Base-by-base conservation (phyloP, 2,888 invertebrate species). In the Parnassius mnemosyne region DNA sequence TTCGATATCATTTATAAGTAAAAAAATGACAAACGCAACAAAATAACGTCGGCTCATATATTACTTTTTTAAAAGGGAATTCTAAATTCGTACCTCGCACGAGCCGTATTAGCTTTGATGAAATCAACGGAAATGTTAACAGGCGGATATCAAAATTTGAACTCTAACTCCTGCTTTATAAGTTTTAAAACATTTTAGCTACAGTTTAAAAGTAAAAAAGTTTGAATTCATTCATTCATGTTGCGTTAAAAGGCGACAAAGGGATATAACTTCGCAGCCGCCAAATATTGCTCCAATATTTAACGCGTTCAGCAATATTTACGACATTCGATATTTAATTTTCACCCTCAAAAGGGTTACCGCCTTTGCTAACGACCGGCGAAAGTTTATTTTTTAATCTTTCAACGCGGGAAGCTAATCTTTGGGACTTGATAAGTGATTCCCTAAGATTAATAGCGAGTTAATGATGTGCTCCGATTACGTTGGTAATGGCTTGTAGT, bases 391-490 rank as follows among this genome's bases (percentile, higher is more conserved):
- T 79, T 81, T 80, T 70, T 68, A 68, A 69, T 77, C 80, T 80
- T 79, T 72, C 66, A 72, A 69, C 70, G 67, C 65, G 66, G 72
- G 69, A 75, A 74, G 74, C 76, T 83, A 83, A 83, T 80, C 81
- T 72, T 65, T 61, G 67, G 66, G 75, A 73, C 76, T 82, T 80
- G 84, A 84, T 85, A 83, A 84, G 82, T 86, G 83, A 85, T 85
- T 84, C 72, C 65, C 65, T 63, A 70, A 80, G 81, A 84, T 84
- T 84, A 84, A 85, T 85, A 84, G 74, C 53, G 64, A 64, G 73
- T 77, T 83, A 82, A 85, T 84, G 84, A 81, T 79, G 57, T 71
- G 68, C 67, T 68, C 60, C 64, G 65, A 66, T 69, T 68, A 57
- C 63, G 63, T 64, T 67, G 65, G 64, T 57, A 50, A 59, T 16